phyloP scores from a whole-genome alignment of 2,113 vertebrate species.

The Catharus fuscescens region DNA sequence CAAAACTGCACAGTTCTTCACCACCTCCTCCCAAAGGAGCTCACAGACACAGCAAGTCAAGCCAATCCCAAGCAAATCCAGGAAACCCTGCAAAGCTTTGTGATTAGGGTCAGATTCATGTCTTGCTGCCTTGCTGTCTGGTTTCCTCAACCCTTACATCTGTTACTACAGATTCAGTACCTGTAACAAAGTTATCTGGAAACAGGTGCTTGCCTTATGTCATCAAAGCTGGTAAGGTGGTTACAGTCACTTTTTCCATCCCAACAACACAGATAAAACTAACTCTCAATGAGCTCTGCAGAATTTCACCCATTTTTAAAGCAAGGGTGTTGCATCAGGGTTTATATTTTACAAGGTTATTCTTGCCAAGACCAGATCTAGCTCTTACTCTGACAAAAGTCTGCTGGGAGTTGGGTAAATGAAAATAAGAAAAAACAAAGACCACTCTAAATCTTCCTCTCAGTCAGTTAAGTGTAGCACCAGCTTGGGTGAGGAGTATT shows the following conservation, averaged over 20 bases:
- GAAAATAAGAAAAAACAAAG: conserved; percentile 13
- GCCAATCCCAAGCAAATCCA: conserved; percentile 37
- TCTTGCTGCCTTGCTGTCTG: conserved; percentile 7
- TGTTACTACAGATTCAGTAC: neutral
- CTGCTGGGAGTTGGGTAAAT: conserved; percentile 30
- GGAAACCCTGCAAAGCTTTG: conserved; percentile 11
- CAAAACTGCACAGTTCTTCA: conserved; percentile 25
- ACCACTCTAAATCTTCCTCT: conserved; percentile 46
- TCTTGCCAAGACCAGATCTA: neutral
- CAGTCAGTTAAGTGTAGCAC: conserved; percentile 59
- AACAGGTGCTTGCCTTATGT: neutral
- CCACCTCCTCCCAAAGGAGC: conserved; percentile 32
- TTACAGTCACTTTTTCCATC: conserved; percentile 4
- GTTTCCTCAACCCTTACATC: conserved; percentile 19
- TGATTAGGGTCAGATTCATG: neutral
- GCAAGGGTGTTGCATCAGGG: neutral
- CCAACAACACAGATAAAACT: neutral
- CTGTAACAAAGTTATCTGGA: neutral
- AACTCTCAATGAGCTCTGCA: neutral
- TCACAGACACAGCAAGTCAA: conserved; percentile 55
- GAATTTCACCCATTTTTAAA: conserved; percentile 6
- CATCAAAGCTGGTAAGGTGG: neutral
- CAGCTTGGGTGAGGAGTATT: conserved; percentile 57
- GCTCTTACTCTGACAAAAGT: conserved; percentile 35
- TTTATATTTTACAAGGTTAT: neutral